Percentiles rank a stretch among this genome's conserved stretches.
These are phyloP conservation scores for Drosophila yooni DNA, from an alignment of 2,888 invertebrate species.

Conservation along the genomic window DNA sequence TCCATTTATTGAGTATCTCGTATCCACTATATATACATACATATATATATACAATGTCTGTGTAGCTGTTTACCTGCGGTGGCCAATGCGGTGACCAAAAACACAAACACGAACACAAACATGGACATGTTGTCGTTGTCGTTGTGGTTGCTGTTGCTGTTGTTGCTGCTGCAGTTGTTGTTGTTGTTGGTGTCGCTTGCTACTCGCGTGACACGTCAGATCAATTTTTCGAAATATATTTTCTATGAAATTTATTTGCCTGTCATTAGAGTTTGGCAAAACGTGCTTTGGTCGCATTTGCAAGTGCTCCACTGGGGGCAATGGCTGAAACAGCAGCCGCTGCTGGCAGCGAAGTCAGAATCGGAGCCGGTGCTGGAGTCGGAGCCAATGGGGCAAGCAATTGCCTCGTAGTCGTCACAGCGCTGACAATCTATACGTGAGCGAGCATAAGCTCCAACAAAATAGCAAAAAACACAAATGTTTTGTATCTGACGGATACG, in stretches of 20 bases:
- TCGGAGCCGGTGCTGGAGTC: background rate
- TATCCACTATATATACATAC: constrained; percentile 9
- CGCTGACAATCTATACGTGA: constrained; percentile 60
- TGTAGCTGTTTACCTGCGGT: constrained; percentile 16
- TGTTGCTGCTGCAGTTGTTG: constrained; percentile 4
- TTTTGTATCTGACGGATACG: constrained; percentile 55
- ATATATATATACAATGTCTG: background rate
- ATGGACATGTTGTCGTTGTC: constrained; percentile 16
- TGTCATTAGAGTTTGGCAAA: constrained; percentile 81
- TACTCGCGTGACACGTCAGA: constrained; percentile 82
- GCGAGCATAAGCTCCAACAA: constrained; percentile 45
- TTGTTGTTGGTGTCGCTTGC: background rate
- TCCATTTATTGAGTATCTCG: constrained; percentile 30
- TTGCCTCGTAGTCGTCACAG: constrained; percentile 12
- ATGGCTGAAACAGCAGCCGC: constrained; percentile 34
- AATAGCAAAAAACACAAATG: constrained; percentile 38
- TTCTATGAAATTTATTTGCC: constrained; percentile 82
- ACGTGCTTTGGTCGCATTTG: constrained; percentile 78
- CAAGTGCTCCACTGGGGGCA: constrained; percentile 75
- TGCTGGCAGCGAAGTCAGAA: constrained; percentile 10
- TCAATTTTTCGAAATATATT: constrained; percentile 83
- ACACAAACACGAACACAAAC: constrained; percentile 4
- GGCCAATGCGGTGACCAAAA: constrained; percentile 18
- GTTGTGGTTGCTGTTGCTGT: background rate
- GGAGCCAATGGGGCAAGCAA: background rate